These are phyloP conservation scores for Cryptus armator DNA, from an alignment of 2,888 invertebrate genomes.

Conservation along the genomic window DNA sequence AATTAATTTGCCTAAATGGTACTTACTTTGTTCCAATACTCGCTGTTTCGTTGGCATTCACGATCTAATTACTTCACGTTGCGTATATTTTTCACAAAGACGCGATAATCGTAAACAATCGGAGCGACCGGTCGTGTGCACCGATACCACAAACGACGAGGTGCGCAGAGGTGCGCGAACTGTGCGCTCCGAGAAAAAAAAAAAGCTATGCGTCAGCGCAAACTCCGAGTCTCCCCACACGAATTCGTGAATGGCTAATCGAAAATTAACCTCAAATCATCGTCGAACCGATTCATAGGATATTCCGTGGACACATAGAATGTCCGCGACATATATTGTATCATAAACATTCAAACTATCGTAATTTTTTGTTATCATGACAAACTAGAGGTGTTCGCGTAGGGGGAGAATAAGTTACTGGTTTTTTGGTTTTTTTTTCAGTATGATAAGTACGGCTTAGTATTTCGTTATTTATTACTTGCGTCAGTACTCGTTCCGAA, in stretches of 20 bases:
- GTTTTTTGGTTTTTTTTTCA: no score
- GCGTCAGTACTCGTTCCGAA: background rate
- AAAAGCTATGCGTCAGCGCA: no score
- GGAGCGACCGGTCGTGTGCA: no score
- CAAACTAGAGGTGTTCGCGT: background rate
- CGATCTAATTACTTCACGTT: no score
- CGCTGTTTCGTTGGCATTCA: no score
- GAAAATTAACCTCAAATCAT: constrained; percentile 7
- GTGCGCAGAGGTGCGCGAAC: no score
- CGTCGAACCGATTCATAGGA: background rate
- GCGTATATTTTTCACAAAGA: no score
- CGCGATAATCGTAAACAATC: no score
- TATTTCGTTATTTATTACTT: constrained; percentile 30
- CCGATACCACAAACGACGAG: no score
- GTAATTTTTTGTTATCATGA: background rate
- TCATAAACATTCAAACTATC: background rate
- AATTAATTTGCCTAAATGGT: background rate
- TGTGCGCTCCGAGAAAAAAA: no score
- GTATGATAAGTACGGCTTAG: constrained; percentile 21
- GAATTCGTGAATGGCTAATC: background rate
- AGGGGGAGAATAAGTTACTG: background rate
- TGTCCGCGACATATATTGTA: background rate
- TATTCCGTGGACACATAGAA: background rate
- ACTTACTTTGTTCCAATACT: constrained; percentile 11
- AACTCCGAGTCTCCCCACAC: no score